Evolutionary conservation across 2,888 invertebrate genomes (phyloP).

Genomic region (Synergus umbraculus): DNA sequence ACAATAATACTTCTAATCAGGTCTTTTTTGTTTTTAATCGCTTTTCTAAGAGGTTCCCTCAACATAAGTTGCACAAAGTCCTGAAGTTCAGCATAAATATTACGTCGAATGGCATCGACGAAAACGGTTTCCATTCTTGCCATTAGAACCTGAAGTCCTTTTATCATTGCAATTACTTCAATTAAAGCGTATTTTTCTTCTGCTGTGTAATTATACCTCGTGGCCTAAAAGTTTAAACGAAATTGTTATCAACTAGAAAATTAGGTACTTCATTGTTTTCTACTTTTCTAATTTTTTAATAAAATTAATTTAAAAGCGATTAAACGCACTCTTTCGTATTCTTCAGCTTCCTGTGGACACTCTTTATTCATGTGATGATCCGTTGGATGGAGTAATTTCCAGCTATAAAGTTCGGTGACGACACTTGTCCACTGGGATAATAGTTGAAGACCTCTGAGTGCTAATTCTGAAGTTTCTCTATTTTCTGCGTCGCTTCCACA

Average conservation of each 20-base stretch:
- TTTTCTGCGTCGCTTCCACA: conserved; percentile 95
- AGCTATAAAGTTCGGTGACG: conserved; percentile 97
- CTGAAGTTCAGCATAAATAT: conserved; percentile 97
- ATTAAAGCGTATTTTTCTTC: conserved; percentile 99
- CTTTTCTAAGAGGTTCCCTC: conserved; percentile 95
- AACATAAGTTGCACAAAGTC: conserved; percentile 95
- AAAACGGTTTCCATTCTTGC: conserved; percentile 98
- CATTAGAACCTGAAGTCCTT: conserved; percentile 97
- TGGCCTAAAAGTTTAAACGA: conserved; percentile 82
- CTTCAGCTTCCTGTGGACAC: conserved; percentile 97
- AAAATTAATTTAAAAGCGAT: background rate
- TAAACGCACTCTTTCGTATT: conserved; percentile 91
- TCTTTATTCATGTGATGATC: conserved; percentile 97
- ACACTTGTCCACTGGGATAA: conserved; percentile 98
- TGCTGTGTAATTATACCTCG: conserved; percentile 97
- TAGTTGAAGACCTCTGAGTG: conserved; percentile 93
- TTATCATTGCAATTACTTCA: conserved; percentile 99
- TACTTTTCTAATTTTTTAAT: background rate
- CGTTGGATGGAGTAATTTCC: conserved; percentile 98
- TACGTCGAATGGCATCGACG: conserved; percentile 91
- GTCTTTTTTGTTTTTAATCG: conserved; percentile 98
- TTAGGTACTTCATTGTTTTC: too few relatives aligned
- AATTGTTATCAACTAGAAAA: background rate
- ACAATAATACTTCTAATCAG: conserved; percentile 95
- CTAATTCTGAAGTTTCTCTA: conserved; percentile 92